Evolutionary conservation across 2,797 vertebrate species (phyloP).

Genomic region (Catostomus latipinnis): DNA sequence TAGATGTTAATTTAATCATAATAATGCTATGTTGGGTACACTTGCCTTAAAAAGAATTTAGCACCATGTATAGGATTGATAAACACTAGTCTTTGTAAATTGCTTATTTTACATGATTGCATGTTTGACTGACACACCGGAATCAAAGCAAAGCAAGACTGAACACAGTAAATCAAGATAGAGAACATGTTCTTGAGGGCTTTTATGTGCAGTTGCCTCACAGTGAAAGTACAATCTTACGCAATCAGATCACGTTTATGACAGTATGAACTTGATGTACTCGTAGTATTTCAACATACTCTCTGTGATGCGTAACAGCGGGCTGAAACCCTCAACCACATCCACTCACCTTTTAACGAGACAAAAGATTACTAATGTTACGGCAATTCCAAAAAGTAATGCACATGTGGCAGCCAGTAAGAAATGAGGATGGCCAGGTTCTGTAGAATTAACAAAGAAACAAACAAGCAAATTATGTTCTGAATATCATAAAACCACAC

Average conservation of each 20-base stretch:
- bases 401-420: not conserved
- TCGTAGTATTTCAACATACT: not conserved
- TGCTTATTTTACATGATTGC: not conserved
- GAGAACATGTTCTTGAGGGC: not conserved
- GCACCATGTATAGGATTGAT: not conserved
- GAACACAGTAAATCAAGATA: not conserved
- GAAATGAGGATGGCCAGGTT: not conserved
- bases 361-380: not conserved
- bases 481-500: no score
- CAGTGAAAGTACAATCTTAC: not conserved
- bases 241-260: not conserved
- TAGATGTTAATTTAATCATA: not conserved
- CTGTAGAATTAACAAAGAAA: not conserved
- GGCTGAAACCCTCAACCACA: not conserved
- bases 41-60: no score
- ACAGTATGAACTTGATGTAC: not conserved
- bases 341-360: constrained; percentile 21
- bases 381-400: constrained; percentile 1
- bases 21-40: not conserved
- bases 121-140: not conserved
- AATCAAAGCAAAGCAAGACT: not conserved
- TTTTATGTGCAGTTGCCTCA: not conserved
- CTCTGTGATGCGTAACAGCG: not conserved
- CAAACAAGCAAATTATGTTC: not conserved
- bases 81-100: not conserved